phyloP scores from a whole-genome alignment of 23 tunicate species.

The Styela clava region DNA sequence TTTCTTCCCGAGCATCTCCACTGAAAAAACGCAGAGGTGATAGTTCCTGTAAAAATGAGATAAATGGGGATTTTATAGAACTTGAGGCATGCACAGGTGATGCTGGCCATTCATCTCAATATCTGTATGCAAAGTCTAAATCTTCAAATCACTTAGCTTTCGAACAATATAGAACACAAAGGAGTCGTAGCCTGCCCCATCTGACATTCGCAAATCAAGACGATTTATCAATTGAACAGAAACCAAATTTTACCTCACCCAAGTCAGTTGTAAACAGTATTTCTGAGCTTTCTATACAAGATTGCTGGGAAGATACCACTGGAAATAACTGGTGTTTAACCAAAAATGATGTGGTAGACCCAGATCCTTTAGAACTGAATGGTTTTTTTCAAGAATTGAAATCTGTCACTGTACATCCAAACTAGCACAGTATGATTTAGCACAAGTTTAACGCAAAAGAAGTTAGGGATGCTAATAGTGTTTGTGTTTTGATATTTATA shows the following conservation, averaged over 20 bases:
- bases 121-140: neutral
- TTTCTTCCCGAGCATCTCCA: conserved; percentile 7
- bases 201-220: conserved; percentile 2
- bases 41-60: neutral
- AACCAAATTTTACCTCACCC: neutral
- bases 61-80: conserved; percentile 1
- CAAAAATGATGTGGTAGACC: conserved; percentile 22
- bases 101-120: neutral
- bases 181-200: conserved; percentile 19
- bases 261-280: conserved; percentile 76
- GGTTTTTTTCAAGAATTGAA: conserved; percentile 76
- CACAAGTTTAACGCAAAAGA: too few relatives aligned
- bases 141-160: neutral
- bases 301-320: conserved; percentile 21
- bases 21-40: conserved; percentile 10
- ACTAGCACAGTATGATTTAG: too few relatives aligned
- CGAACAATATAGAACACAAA: neutral
- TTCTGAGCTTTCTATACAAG: conserved; percentile 65
- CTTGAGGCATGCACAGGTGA: neutral
- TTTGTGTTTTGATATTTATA: too few relatives aligned
- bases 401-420: conserved; percentile 37
- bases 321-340: conserved; percentile 59
- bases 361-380: conserved; percentile 75
- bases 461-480: too few relatives aligned
- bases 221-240: neutral